These are phyloP conservation scores for Eulemur rubriventer DNA, from an alignment of 2,797 vertebrate species.

Conservation along the genomic window DNA sequence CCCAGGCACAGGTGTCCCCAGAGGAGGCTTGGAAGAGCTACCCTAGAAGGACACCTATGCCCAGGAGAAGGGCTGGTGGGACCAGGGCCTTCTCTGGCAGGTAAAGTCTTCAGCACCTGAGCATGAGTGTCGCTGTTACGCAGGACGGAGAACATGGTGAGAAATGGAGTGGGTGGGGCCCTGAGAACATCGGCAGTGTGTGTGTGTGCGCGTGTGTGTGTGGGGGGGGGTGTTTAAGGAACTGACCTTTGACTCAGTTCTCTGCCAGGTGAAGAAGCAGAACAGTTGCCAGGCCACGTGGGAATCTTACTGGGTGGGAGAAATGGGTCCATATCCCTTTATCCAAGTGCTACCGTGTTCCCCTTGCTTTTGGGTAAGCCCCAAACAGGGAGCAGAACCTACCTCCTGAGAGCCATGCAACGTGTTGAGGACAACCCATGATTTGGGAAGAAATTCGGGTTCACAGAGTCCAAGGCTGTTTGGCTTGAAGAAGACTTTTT, in stretches of 20 bases:
- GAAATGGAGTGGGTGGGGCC: too few species aligned
- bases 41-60: not conserved
- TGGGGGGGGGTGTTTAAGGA: not conserved
- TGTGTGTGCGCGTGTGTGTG: not conserved
- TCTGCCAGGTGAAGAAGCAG: not conserved
- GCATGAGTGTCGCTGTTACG: rapidly evolving
- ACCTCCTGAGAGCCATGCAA: not conserved
- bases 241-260: not conserved
- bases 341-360: rapidly evolving
- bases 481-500: not conserved
- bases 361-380: not conserved
- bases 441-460: not conserved
- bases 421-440: rapidly evolving
- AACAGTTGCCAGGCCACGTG: not conserved
- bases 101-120: not conserved
- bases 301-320: not conserved
- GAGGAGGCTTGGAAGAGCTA: not conserved
- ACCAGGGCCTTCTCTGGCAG: too few species aligned
- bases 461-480: not conserved
- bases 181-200: rapidly evolving
- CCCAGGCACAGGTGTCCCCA: not conserved
- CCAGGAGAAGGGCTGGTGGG: not conserved
- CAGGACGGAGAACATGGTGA: not conserved
- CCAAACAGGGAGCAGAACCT: not conserved
- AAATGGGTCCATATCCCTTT: not conserved